Percentiles rank a stretch among this genome's conserved stretches.
Conservation (phyloP, 1,140 invertebrate species). For the Luehdorfia chinensis region DNA sequence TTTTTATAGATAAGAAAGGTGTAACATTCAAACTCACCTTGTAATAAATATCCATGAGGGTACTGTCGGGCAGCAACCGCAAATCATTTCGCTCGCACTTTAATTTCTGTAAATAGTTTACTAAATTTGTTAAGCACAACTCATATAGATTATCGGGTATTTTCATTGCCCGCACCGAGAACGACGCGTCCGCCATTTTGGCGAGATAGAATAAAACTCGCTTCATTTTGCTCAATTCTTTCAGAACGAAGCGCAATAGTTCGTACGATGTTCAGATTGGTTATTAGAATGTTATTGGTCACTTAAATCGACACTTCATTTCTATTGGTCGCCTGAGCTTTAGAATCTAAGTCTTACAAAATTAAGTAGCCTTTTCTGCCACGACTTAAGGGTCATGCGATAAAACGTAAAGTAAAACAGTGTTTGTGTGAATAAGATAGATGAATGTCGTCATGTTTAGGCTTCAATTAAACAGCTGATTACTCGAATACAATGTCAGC, state of each 20-base stretch:
- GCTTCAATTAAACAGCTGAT: conserved; percentile 26
- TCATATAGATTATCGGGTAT: conserved; percentile 78
- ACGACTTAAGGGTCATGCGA: conserved; percentile 30
- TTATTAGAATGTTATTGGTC: conserved; percentile 28
- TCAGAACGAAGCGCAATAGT: conserved; percentile 38
- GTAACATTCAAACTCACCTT: conserved; percentile 74
- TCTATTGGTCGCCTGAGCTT: conserved; percentile 24
- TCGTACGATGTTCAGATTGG: conserved; percentile 44
- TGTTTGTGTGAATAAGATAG: conserved; percentile 31
- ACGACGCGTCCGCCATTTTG: conserved; percentile 78
- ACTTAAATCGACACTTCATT: not conserved
- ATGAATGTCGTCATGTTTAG: conserved; percentile 21
- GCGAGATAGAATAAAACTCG: conserved; percentile 58
- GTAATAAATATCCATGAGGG: conserved; percentile 82
- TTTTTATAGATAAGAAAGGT: conserved; percentile 54
- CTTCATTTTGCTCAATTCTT: conserved; percentile 43
- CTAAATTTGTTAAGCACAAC: conserved; percentile 75
- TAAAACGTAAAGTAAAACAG: conserved; percentile 45
- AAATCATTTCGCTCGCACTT: conserved; percentile 68
- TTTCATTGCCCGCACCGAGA: conserved; percentile 60
- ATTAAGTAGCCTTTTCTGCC: conserved; percentile 22
- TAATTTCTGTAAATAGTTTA: conserved; percentile 67
- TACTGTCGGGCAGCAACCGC: conserved; percentile 76
- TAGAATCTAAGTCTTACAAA: not conserved
- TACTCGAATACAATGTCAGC: conserved; percentile 27